A percentile compares a stretch with the other conserved stretches of the same genome.
These are phyloP conservation scores for Meriones unguiculatus DNA, from an alignment of 2,113 vertebrate species.

Conservation along the genomic window DNA sequence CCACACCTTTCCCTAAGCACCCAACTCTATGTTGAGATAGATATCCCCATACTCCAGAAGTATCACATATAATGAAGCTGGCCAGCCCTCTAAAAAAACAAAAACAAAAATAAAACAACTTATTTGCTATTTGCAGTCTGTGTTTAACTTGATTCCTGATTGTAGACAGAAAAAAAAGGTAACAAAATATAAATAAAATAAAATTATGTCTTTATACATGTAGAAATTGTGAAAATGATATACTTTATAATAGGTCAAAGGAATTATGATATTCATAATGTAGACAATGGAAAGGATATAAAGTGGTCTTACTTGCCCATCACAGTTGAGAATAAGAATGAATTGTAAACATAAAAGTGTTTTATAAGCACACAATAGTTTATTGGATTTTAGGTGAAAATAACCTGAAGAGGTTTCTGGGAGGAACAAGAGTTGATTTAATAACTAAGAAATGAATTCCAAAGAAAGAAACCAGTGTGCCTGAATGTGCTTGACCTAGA, in stretches of 20 bases:
- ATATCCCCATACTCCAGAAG: not conserved
- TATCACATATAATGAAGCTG: not conserved
- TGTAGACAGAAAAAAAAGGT: not conserved
- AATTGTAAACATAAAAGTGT: not conserved
- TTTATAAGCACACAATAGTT: not conserved
- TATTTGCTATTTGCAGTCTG: not conserved
- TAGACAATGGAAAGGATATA: not conserved
- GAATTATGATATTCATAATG: not conserved
- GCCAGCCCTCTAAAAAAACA: not conserved
- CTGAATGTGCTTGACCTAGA: not conserved
- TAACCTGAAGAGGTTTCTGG: not conserved
- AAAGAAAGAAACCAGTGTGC: not conserved
- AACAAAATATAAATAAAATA: not conserved
- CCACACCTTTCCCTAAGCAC: too few species aligned
- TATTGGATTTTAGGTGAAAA: not conserved
- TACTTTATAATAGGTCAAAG: not conserved
- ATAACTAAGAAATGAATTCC: not conserved
- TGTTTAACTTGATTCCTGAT: too few species aligned
- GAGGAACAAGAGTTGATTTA: not conserved
- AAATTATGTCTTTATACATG: not conserved
- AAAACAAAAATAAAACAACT: too few species aligned
- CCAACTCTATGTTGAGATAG: too few species aligned
- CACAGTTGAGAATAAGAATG: not conserved
- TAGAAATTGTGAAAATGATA: not conserved
- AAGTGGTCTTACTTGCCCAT: not conserved